phyloP scores from a whole-genome alignment of 2,797 vertebrate species.

The Epinephelus malabaricus region DNA sequence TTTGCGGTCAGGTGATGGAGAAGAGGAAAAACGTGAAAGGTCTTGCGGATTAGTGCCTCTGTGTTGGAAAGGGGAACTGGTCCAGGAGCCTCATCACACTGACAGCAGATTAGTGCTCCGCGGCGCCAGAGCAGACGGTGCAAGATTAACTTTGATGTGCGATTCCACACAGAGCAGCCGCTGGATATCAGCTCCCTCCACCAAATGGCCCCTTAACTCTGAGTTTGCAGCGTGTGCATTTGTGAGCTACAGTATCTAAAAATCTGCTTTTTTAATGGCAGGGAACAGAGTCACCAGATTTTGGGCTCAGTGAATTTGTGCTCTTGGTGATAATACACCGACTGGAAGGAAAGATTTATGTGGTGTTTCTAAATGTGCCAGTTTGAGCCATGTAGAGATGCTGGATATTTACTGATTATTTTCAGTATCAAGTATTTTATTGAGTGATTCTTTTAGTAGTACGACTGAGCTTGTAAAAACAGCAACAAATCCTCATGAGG shows the following conservation, averaged over 20 bases:
- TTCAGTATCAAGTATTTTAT: conserved; percentile 12
- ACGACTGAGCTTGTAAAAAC: conserved; percentile 5
- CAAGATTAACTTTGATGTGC: conserved; percentile 86
- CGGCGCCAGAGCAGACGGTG: conserved; percentile 78
- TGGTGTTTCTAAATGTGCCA: conserved; percentile 15
- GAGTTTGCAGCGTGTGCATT: conserved; percentile 66
- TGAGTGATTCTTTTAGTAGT: not conserved
- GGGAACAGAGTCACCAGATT: conserved; percentile 7
- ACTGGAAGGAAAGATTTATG: conserved; percentile 10
- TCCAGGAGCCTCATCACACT: conserved; percentile 83
- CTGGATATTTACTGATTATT: conserved; percentile 4
- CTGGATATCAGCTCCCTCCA: conserved; percentile 80
- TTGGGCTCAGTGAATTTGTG: conserved; percentile 1
- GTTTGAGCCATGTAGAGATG: conserved; percentile 1
- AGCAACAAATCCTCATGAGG: not conserved
- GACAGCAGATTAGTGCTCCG: conserved; percentile 85
- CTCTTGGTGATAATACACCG: not conserved
- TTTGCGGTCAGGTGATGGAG: conserved; percentile 57
- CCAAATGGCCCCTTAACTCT: conserved; percentile 76
- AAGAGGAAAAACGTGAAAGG: conserved; percentile 58
- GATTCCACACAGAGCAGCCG: conserved; percentile 81
- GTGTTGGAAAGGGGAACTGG: conserved; percentile 71
- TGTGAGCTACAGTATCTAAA: conserved; percentile 60
- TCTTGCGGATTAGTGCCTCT: conserved; percentile 70
- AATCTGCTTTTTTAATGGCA: conserved; percentile 49